Evolutionary conservation across 2,797 vertebrate genomes (phyloP).

Genomic region (Dipus sagitta): DNA sequence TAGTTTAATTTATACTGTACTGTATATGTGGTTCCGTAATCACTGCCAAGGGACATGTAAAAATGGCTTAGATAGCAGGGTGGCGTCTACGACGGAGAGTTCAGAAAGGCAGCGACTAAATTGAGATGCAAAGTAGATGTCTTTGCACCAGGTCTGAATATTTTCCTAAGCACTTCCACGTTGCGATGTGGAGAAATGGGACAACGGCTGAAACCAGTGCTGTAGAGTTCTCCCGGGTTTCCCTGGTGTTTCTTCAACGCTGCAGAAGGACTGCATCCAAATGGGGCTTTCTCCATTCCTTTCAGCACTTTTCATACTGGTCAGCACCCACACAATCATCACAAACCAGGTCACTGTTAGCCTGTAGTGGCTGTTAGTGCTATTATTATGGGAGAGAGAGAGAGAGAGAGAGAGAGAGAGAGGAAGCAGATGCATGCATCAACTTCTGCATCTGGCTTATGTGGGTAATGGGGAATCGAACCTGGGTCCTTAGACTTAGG

Average conservation of each 20-base stretch:
- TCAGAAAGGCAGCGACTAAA: background rate
- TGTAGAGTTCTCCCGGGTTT: background rate
- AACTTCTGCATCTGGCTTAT: no score
- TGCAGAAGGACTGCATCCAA: background rate
- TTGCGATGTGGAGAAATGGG: background rate
- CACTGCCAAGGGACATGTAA: constrained; percentile 81
- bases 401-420: no score
- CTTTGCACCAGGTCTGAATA: background rate
- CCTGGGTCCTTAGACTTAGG: no score
- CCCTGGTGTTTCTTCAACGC: background rate
- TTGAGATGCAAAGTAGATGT: background rate
- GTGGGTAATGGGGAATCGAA: no score
- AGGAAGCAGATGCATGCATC: no score
- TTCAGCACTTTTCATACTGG: constrained; percentile 72
- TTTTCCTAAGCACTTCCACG: background rate
- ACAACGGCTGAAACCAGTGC: no score
- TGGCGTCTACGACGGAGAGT: background rate
- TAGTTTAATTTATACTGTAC: constrained; percentile 87
- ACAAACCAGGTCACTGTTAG: background rate
- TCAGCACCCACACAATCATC: constrained; percentile 37
- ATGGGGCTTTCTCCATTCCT: background rate
- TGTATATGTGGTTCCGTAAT: constrained; percentile 74
- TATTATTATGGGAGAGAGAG: no score
- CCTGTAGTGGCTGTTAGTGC: no score
- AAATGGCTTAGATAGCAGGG: constrained; percentile 74